Evolutionary conservation across 1,140 invertebrate genomes (phyloP).

Genomic region (Schlechtendalia chinensis): DNA sequence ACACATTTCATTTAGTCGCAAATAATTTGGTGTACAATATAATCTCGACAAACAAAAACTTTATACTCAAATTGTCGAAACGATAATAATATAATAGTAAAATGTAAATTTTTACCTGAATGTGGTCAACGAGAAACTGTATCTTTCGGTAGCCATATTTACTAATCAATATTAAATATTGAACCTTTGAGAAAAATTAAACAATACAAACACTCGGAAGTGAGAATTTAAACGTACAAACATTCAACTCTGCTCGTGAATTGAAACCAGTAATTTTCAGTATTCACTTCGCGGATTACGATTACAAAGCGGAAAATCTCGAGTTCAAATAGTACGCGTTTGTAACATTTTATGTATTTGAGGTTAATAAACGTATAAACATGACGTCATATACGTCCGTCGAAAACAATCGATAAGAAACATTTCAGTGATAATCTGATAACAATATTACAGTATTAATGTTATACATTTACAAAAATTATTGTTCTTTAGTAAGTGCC

Average conservation of each 20-base stretch:
- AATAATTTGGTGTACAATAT: no score
- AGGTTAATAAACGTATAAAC: neutral
- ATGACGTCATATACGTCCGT: neutral
- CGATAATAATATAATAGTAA: no score
- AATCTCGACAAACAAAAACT: no score
- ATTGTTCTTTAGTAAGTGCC: no score
- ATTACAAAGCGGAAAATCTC: slow-evolving; percentile 47
- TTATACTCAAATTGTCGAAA: no score
- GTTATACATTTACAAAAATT: neutral
- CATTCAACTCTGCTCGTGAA: no score
- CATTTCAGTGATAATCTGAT: slow-evolving; percentile 14
- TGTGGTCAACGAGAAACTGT: slow-evolving; percentile 97
- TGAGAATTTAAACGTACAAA: neutral
- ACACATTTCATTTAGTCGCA: neutral
- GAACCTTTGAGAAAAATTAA: neutral
- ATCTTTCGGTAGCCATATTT: slow-evolving; percentile 91
- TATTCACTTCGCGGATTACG: neutral
- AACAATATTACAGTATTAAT: neutral
- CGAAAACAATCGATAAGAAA: slow-evolving; percentile 18
- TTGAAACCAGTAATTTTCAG: neutral
- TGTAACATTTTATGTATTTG: slow-evolving; percentile 14
- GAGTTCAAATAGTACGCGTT: slow-evolving; percentile 9
- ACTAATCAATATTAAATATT: neutral
- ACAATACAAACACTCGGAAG: neutral
- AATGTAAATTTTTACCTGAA: slow-evolving; percentile 80